Base-by-base conservation (phyloP, 92 coral and sea anemone genomes). In the Parazoanthus swiftii region DNA sequence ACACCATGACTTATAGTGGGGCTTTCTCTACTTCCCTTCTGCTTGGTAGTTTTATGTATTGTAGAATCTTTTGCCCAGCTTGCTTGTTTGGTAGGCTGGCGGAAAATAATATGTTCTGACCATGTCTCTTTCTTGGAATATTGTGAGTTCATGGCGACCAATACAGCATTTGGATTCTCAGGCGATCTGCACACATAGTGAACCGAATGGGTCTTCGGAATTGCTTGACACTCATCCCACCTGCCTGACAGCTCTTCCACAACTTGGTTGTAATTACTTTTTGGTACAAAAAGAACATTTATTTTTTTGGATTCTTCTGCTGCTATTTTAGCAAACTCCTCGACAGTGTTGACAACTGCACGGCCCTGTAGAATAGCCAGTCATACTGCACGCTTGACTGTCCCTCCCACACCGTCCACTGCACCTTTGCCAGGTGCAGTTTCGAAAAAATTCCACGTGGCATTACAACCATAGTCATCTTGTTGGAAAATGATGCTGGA, bases 371-470 rank as follows among this genome's bases (percentile, higher is more conserved):
- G 84, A 81, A 86, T 90, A 8, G 92, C 87, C 85, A 71, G 54
- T 88, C 88, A 89, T 6, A 82, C 88, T 89, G 80, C 79, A 1
- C 88, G 54, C 33, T 89, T 89, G 10, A 89, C 91, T 54, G 85
- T 81, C 87, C 80, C 86, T 73, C 90, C 90, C 76, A 90, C 79
- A 54, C 92, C 88, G 72, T 90, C 92, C 58, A 86, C 90, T 80
- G 90, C 86, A 67, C 92, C 90, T 81, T 90, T 90, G 14, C 92
- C 90, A 63, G 87, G 90, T n/a, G 92, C 90, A 9, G 88, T 90
- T 26, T 90, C 92, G 74, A 87, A 81, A 81, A 86, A 81, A 65
- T 82, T 90, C 90, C 90, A 90, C 75, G 63, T 72, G 20, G 91
- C 93, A 51, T 87, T 73, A 59, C 87, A 39, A 50, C 67, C 29